phyloP scores from a whole-genome alignment of 2,888 invertebrate species.

The Alsophila aescularia region DNA sequence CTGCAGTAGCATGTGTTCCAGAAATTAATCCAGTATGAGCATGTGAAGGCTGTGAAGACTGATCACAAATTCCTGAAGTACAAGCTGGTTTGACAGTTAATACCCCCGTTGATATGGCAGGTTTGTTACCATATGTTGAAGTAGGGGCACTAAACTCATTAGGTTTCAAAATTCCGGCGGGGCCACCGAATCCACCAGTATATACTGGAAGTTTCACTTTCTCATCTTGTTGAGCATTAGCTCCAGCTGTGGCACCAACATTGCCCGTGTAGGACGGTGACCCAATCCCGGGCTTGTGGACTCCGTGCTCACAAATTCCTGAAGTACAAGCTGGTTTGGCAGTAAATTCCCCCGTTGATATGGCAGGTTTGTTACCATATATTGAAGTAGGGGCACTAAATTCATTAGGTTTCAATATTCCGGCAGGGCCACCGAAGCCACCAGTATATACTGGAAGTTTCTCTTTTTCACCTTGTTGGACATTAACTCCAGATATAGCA shows the following conservation, averaged over 20 bases:
- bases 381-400: slow-evolving; percentile 35
- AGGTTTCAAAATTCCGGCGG: slow-evolving; percentile 57
- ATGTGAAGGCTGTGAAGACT: slow-evolving; percentile 12
- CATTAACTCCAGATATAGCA: slow-evolving; percentile 20
- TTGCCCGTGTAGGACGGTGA: slow-evolving; percentile 4
- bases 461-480: slow-evolving; percentile 30
- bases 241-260: slow-evolving; percentile 22
- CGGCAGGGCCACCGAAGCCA: slow-evolving; percentile 59
- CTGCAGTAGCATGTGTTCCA: slow-evolving; percentile 22
- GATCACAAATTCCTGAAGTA: slow-evolving; percentile 29
- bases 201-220: slow-evolving; percentile 49
- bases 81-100: slow-evolving; percentile 20
- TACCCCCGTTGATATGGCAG: slow-evolving; percentile 3
- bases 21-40: slow-evolving; percentile 9
- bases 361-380: slow-evolving; percentile 27
- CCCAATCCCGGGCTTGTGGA: slow-evolving; percentile 27
- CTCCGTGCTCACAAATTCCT: too few relatives aligned
- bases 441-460: slow-evolving; percentile 51
- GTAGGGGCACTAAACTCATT: slow-evolving; percentile 47
- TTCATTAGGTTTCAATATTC: slow-evolving; percentile 60
- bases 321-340: neutral
- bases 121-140: slow-evolving; percentile 2
- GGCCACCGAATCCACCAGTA: slow-evolving; percentile 59
- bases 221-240: slow-evolving; percentile 13
- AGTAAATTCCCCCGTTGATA: slow-evolving; percentile 7